phyloP scores from a whole-genome alignment of 2,113 vertebrate species.

The Callospermophilus lateralis region DNA sequence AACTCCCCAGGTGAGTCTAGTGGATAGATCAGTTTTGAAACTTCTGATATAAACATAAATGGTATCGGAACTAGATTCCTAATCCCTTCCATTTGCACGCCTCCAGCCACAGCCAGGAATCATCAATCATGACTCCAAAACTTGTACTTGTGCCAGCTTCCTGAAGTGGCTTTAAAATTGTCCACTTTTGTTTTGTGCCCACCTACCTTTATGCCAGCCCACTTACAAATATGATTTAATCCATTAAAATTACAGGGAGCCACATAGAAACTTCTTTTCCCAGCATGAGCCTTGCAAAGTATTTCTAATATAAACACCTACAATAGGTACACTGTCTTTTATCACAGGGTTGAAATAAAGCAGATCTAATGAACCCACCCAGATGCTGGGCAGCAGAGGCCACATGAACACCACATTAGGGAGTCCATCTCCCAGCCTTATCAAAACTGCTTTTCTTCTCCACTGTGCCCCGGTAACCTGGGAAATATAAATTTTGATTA shows the following conservation, averaged over 20 bases:
- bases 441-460: conserved; percentile 67
- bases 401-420: conserved; percentile 7
- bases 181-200: conserved; percentile 35
- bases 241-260: conserved; percentile 35
- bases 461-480: conserved; percentile 70
- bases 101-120: conserved; percentile 59
- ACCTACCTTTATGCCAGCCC: conserved; percentile 52
- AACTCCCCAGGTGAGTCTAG: neutral
- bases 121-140: conserved; percentile 71
- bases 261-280: conserved; percentile 52
- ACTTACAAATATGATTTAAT: conserved; percentile 68
- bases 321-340: conserved; percentile 78
- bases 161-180: conserved; percentile 51
- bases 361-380: conserved; percentile 80
- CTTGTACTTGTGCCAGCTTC: neutral
- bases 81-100: conserved; percentile 67
- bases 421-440: conserved; percentile 60
- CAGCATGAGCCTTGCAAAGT: conserved; percentile 55
- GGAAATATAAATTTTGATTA: conserved; percentile 82
- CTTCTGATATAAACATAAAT: conserved; percentile 62
- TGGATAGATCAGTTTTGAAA: conserved; percentile 5
- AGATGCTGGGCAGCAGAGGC: conserved; percentile 51
- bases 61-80: conserved; percentile 70
- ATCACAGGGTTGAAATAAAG: conserved; percentile 81
- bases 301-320: conserved; percentile 77